Evolutionary conservation across 2,888 invertebrate genomes (phyloP), one percentile per base, ranked within the genome.

Genomic region (Panzeria rudis): DNA sequence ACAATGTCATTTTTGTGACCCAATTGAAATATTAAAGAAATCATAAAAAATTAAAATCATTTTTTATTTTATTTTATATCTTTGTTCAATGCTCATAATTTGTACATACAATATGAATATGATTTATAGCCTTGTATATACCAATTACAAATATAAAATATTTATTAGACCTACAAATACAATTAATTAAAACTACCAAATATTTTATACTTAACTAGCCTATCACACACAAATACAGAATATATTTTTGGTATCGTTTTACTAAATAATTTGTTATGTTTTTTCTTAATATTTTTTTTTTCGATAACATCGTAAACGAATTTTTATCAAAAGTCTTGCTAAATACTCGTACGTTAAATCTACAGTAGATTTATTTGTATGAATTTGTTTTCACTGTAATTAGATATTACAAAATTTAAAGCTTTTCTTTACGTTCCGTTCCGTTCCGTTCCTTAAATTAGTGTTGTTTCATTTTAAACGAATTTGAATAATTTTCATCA

Each of bases 21-120:
- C 38, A 38, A 38, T 38, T 38, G 2, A 38, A 38, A 15, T 38
- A 76, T 96, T 91, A 2, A 92, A 92, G 0, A 95, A 94, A 92
- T 96, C 95, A 86, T 56, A 17, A 35, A 29, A 77, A 47, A 50
- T 52, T 54, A 38, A 56, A 76, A 52, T 78, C 32, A 25, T 29
- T 56, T 38, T 61, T 56, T 61, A 54, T 38, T 75, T 69, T 50
- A 69, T 66, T 59, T 71, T 50, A 15, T 38, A 52, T 44, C 41
- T 54, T 7, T 23, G 25, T 13, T 54, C 54, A 64, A 66, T 66
- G 71, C 61, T 25, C 35, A 44, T 71, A 72, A 71, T 72, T 82
- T 78, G 73, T 83, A 83, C 78, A 73, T 68, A 76, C 54, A 71
- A 77, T 78, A 61, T 78, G 52, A 78, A 78, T 72, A 44, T 78